Evolutionary conservation across 2,888 invertebrate genomes (phyloP).

Genomic region (Formica aserva): DNA sequence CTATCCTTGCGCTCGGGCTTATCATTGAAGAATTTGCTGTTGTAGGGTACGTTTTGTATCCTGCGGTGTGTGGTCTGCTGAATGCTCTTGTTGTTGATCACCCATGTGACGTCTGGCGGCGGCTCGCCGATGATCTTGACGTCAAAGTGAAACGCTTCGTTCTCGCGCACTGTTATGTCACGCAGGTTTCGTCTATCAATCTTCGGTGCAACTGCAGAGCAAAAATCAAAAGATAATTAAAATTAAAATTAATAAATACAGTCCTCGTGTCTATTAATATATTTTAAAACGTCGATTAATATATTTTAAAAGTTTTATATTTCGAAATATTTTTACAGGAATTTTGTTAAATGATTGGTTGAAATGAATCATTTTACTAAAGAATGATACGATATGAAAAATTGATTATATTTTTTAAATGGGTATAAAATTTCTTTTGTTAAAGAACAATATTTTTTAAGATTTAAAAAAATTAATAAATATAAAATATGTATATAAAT

Average conservation of each 20-base stretch:
- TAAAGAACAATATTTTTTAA: background rate
- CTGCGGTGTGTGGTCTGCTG: slow-evolving; percentile 88
- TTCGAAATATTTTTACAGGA: background rate
- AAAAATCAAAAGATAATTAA: slow-evolving; percentile 77
- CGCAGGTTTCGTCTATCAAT: slow-evolving; percentile 96
- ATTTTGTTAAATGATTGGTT: background rate
- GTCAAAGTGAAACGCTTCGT: slow-evolving; percentile 95
- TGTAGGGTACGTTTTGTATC: slow-evolving; percentile 94
- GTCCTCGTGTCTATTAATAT: background rate
- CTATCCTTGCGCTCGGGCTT: slow-evolving; percentile 95
- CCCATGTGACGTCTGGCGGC: slow-evolving; percentile 95
- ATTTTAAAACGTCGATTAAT: background rate
- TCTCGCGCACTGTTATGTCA: slow-evolving; percentile 95
- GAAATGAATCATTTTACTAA: background rate
- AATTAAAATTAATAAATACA: slow-evolving; percentile 65
- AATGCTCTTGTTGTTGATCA: slow-evolving; percentile 92
- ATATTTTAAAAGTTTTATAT: background rate
- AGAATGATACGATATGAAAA: background rate
- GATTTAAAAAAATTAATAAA: background rate
- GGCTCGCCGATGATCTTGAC: slow-evolving; percentile 97
- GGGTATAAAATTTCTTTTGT: background rate
- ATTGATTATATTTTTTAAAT: background rate
- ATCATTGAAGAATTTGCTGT: slow-evolving; percentile 95
- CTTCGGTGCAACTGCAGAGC: slow-evolving; percentile 94
- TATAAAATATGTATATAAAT: background rate